Base-by-base conservation (phyloP, 1,140 invertebrate genomes). In the Mylabris phalerata region DNA sequence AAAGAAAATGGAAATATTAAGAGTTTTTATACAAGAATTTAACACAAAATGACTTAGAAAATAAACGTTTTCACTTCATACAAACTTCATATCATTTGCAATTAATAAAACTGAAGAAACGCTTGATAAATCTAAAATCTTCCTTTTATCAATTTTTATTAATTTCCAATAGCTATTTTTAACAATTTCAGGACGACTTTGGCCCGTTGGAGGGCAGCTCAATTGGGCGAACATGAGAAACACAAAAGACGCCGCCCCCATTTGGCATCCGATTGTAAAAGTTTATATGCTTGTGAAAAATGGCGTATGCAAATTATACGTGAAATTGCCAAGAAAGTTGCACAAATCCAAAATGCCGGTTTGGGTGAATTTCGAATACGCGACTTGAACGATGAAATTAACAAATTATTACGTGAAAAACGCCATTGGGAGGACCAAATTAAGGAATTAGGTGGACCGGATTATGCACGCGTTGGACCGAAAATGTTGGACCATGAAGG, bases 311-410 rank as follows among this genome's bases (percentile, higher is more conserved):
- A 98, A 75, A 96, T 98, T 56, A 95, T 98, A 48, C 79, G 95
- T 59, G 97, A 99, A 79, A 90, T 99, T 41, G 93, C 95, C 0
- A 93, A 95, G 69, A 99, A 99, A 81, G 96, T 99, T n/a, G 89
- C 96, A 11, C 93, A 98, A 76, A 99, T 99, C 73, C 97, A 99
- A 75, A 98, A 98, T 80, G 96, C 98, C 68, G 97, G 97, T 64
- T 79, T 99, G 0, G 97, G 97, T 1, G 98, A 99, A 79, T 99
- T 98, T 73, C 84, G 96, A 40, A 94, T 99, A 63, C 79, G 98
- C 38, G 98, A 99, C 76, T 77, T 99, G 1, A 99, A 99, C 75
- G 98, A 99, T 79, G 97, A 99, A 78, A 99, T 99, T 55, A 99
- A 99, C 73, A 99, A 98, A 78, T 73, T 99, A 39, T 78, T 99